Conservation (phyloP, 2,888 invertebrate genomes). For the Drosophila robusta region DNA sequence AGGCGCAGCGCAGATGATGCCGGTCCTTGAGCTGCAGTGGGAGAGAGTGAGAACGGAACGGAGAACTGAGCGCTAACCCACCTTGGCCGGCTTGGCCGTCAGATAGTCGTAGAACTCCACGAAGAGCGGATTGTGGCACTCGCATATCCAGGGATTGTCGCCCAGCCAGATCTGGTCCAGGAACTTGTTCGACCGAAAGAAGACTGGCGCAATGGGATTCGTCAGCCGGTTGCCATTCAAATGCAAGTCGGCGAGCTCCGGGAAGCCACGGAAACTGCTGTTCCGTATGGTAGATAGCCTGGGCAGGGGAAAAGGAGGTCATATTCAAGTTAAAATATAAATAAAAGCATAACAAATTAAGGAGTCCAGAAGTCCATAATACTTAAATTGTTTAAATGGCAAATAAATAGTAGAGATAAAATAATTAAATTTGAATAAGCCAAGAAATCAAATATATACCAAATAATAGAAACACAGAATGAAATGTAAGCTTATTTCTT, state of each 20-base stretch:
- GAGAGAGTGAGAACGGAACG: not conserved
- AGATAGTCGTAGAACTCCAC: slow-evolving; percentile 88
- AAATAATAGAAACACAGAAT: too few relatives aligned
- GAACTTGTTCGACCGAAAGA: slow-evolving; percentile 87
- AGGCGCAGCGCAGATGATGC: slow-evolving; percentile 87
- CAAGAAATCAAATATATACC: too few relatives aligned
- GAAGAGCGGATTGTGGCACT: slow-evolving; percentile 88
- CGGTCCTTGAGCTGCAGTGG: slow-evolving; percentile 79
- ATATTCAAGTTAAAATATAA: too few relatives aligned
- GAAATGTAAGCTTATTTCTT: too few relatives aligned
- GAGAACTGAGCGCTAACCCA: slow-evolving; percentile 16
- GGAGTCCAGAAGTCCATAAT: too few relatives aligned
- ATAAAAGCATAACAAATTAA: too few relatives aligned
- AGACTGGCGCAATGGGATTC: slow-evolving; percentile 87
- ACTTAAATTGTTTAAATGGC: too few relatives aligned
- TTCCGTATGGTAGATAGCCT: slow-evolving; percentile 88
- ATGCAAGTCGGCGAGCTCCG: slow-evolving; percentile 87
- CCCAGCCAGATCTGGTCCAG: slow-evolving; percentile 87
- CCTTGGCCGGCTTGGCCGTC: slow-evolving; percentile 86
- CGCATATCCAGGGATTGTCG: slow-evolving; percentile 92
- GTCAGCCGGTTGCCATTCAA: slow-evolving; percentile 91
- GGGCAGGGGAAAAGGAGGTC: not conserved
- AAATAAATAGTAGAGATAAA: too few relatives aligned
- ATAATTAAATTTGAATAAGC: too few relatives aligned
- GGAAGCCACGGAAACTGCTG: slow-evolving; percentile 88